Base-by-base conservation (phyloP, 2,888 invertebrate species). In the Aplocera efformata region DNA sequence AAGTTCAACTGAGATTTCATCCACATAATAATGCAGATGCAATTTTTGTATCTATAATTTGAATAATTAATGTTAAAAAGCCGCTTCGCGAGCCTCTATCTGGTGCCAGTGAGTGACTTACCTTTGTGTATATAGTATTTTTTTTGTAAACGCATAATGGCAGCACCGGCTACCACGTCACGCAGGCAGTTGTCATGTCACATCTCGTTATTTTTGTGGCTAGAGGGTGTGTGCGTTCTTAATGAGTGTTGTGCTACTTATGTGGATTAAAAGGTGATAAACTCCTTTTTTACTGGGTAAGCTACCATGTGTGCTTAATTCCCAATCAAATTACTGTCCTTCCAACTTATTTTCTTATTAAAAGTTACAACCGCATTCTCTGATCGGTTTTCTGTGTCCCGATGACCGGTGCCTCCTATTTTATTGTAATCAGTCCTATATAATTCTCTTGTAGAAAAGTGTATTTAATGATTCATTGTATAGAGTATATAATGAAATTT, bases 181-280 rank as follows among this genome's bases (percentile, higher is more conserved):
- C 85, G 76, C 78, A 81, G 73, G 77, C 81, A 82, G 78, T 88
- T 88, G 85, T 84, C 84, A 84, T 88, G 84, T 84, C 84, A 84
- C 79, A 81, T 83, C 79, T 84, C 77, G 83, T 82, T 86, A 88
- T 86, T 88, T 88, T 88, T 86, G 86, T 86, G 81, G 75, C 80
- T 81, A 81, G 80, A 74, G 88, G 88, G 88, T 88, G 88, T 88
- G 88, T 88, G 84, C 86, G 81, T 86, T 88, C 82, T 82, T 72
- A 80, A 81, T 79, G 78, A 84, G 83, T 86, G 83, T 88, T 86
- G 85, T 88, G 85, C 88, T 86, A 88, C 88, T 73, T 88, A 88
- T 88, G 88, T 88, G 85, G 88, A 86, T 81, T 79, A 78, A 83
- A 79, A 86, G 88, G 88, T 86, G 88, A 88, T 88, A 86, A 76